A percentile compares a stretch with the other conserved stretches of the same genome.
Conservation (phyloP, 2,113 vertebrate species). For the Penelope pileata region DNA sequence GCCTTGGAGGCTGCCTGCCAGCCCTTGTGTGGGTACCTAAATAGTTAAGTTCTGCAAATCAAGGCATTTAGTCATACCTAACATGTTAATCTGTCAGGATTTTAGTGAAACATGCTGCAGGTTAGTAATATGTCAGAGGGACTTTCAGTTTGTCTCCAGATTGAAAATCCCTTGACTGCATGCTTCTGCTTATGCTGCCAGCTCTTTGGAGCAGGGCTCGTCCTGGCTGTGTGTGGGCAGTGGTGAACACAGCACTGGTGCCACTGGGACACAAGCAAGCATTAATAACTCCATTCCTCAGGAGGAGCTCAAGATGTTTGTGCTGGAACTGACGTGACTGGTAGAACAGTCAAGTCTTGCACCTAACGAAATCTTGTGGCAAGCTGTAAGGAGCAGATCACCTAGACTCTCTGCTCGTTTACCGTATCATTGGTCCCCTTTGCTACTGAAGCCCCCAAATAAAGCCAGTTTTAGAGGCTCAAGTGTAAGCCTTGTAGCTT, state of each 20-base stretch:
- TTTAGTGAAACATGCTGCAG: background rate
- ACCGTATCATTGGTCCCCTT: background rate
- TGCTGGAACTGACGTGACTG: background rate
- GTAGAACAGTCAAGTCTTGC: background rate
- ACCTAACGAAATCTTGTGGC: background rate
- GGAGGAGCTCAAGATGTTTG: background rate
- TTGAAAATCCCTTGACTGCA: background rate
- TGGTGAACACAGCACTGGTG: background rate
- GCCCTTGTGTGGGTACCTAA: background rate
- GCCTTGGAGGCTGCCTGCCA: background rate
- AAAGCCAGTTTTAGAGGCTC: constrained; percentile 21
- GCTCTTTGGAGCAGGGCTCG: background rate
- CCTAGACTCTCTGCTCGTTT: background rate
- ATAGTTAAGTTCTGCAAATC: background rate
- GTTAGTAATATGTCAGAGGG: background rate
- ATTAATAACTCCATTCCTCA: constrained; percentile 13
- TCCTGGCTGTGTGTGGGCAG: constrained; percentile 33
- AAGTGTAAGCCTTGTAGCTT: background rate
- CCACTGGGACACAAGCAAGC: background rate
- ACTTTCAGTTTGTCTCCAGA: background rate
- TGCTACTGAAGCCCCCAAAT: background rate
- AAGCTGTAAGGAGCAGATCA: constrained; percentile 1
- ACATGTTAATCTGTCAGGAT: background rate
- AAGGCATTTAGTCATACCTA: background rate
- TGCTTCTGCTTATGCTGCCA: background rate